Percentiles rank a stretch among this genome's conserved stretches.
These are phyloP conservation scores for Haemorhous mexicanus DNA, from an alignment of 2,113 vertebrate genomes.

Conservation along the genomic window DNA sequence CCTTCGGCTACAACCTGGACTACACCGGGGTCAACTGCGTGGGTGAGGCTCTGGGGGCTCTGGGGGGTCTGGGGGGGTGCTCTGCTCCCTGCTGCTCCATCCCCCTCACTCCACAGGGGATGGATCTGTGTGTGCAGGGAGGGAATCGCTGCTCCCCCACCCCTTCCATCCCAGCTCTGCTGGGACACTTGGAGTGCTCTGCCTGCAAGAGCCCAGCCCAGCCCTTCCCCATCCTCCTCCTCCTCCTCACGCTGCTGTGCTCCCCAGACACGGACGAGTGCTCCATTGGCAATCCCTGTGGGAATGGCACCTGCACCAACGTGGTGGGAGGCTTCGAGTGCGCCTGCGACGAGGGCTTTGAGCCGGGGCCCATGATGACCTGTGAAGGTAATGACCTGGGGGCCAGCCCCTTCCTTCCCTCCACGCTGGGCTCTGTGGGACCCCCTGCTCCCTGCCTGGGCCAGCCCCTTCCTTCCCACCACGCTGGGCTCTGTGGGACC, in stretches of 20 bases:
- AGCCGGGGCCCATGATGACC: conserved; percentile 90
- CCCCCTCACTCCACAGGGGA: fast-evolving
- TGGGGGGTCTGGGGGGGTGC: neutral
- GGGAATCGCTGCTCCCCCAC: neutral
- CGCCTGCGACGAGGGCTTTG: conserved; percentile 88
- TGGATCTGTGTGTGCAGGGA: fast-evolving
- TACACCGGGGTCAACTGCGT: conserved; percentile 87
- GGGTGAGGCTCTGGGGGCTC: conserved; percentile 69
- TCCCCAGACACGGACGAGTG: conserved; percentile 89
- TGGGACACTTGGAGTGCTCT: neutral
- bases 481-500: too few species aligned
- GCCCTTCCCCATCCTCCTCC: neutral
- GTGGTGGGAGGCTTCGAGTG: conserved; percentile 92
- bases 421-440: neutral
- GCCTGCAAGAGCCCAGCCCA: neutral
- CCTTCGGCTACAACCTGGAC: conserved; percentile 91
- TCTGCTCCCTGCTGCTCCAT: neutral
- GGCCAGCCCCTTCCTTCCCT: fast-evolving
- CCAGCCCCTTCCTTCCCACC: neutral
- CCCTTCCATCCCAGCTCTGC: neutral
- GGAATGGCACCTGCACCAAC: conserved; percentile 90
- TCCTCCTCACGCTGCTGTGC: neutral
- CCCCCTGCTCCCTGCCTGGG: neutral
- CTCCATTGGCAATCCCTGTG: conserved; percentile 90
- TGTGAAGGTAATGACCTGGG: conserved; percentile 82